Percentiles rank a stretch among this genome's conserved stretches.
Conservation (phyloP, 1,140 invertebrate species). For the Calephelis nemesis region DNA sequence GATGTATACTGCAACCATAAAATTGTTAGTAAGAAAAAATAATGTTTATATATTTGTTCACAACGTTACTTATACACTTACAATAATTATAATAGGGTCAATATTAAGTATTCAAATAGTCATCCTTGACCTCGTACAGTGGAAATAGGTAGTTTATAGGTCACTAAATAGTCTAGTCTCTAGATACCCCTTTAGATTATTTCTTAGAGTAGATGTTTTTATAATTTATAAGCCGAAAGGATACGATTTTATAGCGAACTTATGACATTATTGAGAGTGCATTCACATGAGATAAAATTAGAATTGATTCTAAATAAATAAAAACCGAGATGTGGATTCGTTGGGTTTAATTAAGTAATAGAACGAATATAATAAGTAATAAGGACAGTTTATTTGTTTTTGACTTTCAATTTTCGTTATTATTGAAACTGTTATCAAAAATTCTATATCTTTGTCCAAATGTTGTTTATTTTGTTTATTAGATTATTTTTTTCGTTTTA, state of each 20-base stretch:
- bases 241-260: background rate
- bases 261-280: background rate
- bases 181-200: conserved; percentile 1
- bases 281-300: background rate
- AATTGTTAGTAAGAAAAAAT: background rate
- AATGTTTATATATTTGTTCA: background rate
- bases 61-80: background rate
- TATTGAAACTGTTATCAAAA: too few species aligned
- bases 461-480: too few species aligned
- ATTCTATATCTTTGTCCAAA: too few species aligned
- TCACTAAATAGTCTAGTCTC: background rate
- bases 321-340: too few species aligned
- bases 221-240: conserved; percentile 1
- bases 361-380: too few species aligned
- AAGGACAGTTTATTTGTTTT: too few species aligned
- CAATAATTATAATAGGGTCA: background rate
- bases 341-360: too few species aligned
- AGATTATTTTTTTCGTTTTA: too few species aligned
- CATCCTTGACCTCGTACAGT: background rate
- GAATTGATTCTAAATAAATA: background rate
- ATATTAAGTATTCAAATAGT: background rate
- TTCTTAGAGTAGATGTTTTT: conserved; percentile 2
- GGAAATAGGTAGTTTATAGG: conserved; percentile 11
- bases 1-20: background rate
- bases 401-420: too few species aligned